phyloP scores from a whole-genome alignment of 2,797 vertebrate genomes.

The Pogonophryne albipinna region DNA sequence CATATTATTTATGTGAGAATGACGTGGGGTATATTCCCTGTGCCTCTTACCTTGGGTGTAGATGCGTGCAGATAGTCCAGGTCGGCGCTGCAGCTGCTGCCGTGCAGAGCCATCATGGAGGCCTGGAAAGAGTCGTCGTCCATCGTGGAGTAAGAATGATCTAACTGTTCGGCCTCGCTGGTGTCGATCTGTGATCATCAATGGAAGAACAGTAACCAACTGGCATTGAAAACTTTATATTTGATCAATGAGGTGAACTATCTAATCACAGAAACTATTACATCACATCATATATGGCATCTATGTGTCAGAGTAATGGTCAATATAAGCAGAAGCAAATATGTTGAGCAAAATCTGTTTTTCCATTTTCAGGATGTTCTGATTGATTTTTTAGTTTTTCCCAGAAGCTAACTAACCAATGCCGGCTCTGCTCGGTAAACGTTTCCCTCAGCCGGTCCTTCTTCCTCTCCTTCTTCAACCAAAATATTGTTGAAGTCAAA shows the following conservation, averaged over 20 bases:
- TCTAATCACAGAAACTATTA: conserved; percentile 31
- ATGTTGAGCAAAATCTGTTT: conserved; percentile 11
- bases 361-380: conserved; percentile 18
- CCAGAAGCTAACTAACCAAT: conserved; percentile 88
- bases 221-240: neutral
- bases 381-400: conserved; percentile 41
- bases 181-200: conserved; percentile 90
- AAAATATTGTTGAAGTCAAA: conserved; percentile 89
- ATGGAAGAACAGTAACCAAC: conserved; percentile 50
- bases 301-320: conserved; percentile 6
- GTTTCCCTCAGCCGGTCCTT: conserved; percentile 87
- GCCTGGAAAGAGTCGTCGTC: conserved; percentile 88
- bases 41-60: conserved; percentile 87
- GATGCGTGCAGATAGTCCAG: conserved; percentile 85
- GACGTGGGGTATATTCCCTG: neutral
- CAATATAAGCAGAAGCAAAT: conserved; percentile 22
- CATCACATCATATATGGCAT: conserved; percentile 9
- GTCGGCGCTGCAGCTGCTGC: conserved; percentile 85
- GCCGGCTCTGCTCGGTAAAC: conserved; percentile 94
- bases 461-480: conserved; percentile 89
- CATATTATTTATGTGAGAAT: conserved; percentile 2
- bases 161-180: conserved; percentile 86
- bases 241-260: conserved; percentile 12
- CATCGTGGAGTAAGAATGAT: conserved; percentile 83
- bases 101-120: conserved; percentile 88